Evolutionary conservation across 2,797 vertebrate genomes (phyloP), one percentile per base, ranked within the genome.

Genomic region (Sebastes iracundus): DNA sequence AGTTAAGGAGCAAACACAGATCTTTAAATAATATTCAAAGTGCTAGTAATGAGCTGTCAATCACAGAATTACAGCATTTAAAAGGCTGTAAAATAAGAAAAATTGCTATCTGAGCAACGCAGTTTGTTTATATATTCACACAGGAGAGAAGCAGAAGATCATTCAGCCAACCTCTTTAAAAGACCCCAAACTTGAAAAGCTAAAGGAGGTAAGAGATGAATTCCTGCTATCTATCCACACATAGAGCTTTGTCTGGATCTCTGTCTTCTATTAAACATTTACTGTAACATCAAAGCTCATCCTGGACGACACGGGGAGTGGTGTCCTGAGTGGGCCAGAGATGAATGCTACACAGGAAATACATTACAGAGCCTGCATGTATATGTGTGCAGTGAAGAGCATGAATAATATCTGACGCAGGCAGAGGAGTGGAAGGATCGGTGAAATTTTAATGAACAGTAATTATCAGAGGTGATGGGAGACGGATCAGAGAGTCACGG

Each of bases 111-210:
- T 63, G 23, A 79, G 33, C 6, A 68, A 46, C 9, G 3, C 25
- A 56, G 28, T 58, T 78, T 68, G 22, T 86, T 20, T 69, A 38
- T 63, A 33, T 79, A 25, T 85, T 73, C 70, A 85, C 56, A 55
- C 89, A 98, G 97, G 96, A 20, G 96, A 95, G 81, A 96, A 91
- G 86, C 96, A 80, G 88, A 97, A 95, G 83, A 6, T 96, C 58
- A 95, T 99, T 81, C 96, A 97, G 10, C 95, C 96, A 0, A 75
- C 79, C 0, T 95, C 95, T 80, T 90, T 94, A 53, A 94, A 92
- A 67, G 95, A 96, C 66, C 93, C 96, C 32, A 96, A 95, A 86
- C 35, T 99, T 52, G 88, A 93, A 75, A 95, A 96, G 59, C 73
- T 99, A 46, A 97, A 97, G 66, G 90, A 92, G 96, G 98, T 99